Percentiles rank a stretch among this genome's conserved stretches.
Conservation (phyloP, 2,797 vertebrate genomes). For the Masticophis lateralis region DNA sequence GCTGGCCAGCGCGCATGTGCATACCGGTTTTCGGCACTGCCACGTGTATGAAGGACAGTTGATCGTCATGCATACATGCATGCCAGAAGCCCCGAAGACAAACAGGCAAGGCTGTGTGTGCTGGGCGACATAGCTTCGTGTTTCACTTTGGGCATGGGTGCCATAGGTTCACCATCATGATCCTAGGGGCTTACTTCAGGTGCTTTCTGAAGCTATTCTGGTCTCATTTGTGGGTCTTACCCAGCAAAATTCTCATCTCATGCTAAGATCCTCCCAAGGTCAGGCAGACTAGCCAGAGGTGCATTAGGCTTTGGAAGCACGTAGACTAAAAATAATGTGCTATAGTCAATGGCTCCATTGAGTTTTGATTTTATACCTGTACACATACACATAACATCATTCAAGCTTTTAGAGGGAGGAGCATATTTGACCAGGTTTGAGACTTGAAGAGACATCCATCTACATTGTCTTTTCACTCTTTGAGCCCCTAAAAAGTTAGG, state of each 20-base stretch:
- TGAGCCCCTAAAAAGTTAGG: not conserved
- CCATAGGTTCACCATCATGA: too few relatives aligned
- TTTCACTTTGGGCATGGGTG: too few relatives aligned
- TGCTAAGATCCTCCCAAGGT: not conserved
- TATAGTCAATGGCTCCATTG: not conserved
- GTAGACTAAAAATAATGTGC: not conserved
- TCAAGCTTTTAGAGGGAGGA: not conserved
- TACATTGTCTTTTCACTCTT: not conserved
- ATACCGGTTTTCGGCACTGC: too few relatives aligned
- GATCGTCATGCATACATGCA: too few relatives aligned
- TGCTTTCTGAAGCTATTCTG: not conserved
- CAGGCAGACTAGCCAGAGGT: not conserved
- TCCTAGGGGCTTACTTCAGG: not conserved
- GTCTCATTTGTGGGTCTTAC: not conserved
- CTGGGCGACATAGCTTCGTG: too few relatives aligned
- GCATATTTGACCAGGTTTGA: not conserved
- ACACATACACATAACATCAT: not conserved
- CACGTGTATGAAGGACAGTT: too few relatives aligned
- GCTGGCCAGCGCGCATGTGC: too few relatives aligned
- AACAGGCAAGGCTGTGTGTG: too few relatives aligned
- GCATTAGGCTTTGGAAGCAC: not conserved
- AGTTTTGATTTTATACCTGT: not conserved
- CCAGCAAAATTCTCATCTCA: accelerated
- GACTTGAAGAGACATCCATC: not conserved
- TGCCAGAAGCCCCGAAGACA: too few relatives aligned